Percentiles rank a stretch among this genome's conserved stretches.
phyloP scores from a whole-genome alignment of 2,888 invertebrate genomes.

The Noctua janthina region DNA sequence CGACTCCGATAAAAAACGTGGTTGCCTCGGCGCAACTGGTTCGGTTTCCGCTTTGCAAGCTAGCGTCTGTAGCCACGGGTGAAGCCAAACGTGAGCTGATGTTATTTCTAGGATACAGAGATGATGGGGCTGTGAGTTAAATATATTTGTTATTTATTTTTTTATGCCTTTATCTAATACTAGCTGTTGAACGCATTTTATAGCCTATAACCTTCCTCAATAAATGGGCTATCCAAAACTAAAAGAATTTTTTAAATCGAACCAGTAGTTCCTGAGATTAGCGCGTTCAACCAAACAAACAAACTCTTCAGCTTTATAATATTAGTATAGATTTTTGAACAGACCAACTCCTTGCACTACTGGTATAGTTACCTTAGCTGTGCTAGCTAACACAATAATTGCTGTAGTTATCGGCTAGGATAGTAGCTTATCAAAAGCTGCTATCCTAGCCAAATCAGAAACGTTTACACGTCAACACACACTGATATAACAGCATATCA shows the following conservation, averaged over 20 bases:
- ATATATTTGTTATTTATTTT: not conserved
- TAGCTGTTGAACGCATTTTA: no score
- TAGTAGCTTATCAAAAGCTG: not conserved
- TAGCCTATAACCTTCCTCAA: no score
- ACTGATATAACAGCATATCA: not conserved
- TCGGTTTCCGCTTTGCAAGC: slow-evolving; percentile 75
- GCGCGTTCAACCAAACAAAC: no score
- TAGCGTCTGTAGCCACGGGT: slow-evolving; percentile 72
- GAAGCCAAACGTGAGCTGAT: slow-evolving; percentile 72
- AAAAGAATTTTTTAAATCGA: no score
- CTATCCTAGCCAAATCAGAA: not conserved
- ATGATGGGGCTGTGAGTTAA: slow-evolving; percentile 62
- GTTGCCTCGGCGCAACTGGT: slow-evolving; percentile 74
- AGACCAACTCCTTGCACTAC: not conserved
- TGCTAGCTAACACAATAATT: not conserved
- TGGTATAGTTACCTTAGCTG: not conserved
- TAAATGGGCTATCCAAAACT: no score
- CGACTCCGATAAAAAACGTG: slow-evolving; percentile 65
- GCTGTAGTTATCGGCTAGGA: not conserved
- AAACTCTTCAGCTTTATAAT: no score
- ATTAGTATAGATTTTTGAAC: not conserved
- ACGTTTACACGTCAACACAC: not conserved
- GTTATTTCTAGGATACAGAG: slow-evolving; percentile 68
- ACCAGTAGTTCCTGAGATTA: no score
- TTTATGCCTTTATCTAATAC: not conserved